Evolutionary conservation across 2,113 vertebrate species (phyloP), one percentile per base, ranked within the genome.

Genomic region (Neoarius graeffei): DNA sequence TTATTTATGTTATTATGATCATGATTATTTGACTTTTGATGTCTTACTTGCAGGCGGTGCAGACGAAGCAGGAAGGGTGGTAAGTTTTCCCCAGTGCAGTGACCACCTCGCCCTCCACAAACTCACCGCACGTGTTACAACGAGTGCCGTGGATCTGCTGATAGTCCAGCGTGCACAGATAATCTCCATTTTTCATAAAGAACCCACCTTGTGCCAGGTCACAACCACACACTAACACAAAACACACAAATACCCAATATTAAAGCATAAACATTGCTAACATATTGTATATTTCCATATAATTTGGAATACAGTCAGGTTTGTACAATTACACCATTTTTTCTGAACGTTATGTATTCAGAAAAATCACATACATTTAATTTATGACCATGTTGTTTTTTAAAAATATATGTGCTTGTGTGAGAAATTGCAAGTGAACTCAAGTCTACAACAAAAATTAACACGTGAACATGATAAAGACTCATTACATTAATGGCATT

Each of bases 91-190:
- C 98, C 92, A 99, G 93, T 2, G 98, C 98, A 0, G 97, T 97
- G 91, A 99, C 97, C 91, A 99, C 97, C 92, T 99, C 97, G 6
- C 98, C 98, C 0, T 98, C 98, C 93, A 99, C 98, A 88, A 98
- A 99, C 90, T 98, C 97, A 4, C 96, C 95, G 0, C 98, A 99
- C 93, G 94, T 96, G 93, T 96, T 96, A 0, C 98, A 99, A 86
- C 96, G 95, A 11, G 98, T 99, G 88, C 98, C 97, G 0, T 99
- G 98, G 86, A 97, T 97, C 69, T 97, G 96, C 95, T 98, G 98
- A 95, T 98, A 99, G 95, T 99, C 98, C 10, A 97, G 93, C 0
- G 98, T 98, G 94, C 98, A 99, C 89, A 99, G 96, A 92, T 97
- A 97, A 84, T 99, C 97, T 19, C 97, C 96, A 90, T 96, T 98